Evolutionary conservation across 2,113 vertebrate genomes (phyloP).

Genomic region (Tragelaphus scriptus): DNA sequence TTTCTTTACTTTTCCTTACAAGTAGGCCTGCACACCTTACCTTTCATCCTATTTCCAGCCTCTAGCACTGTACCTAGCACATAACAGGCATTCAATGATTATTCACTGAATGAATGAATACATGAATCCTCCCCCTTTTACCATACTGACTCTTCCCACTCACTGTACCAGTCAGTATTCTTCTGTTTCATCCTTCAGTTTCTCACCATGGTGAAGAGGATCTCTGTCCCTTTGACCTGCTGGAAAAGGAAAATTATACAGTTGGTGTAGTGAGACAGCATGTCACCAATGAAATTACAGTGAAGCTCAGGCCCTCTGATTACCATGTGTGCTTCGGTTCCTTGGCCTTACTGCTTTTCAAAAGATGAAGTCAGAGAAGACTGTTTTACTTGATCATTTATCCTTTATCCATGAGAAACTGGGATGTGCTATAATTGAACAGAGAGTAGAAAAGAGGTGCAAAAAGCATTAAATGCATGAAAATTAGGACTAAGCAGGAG

Average conservation of each 20-base stretch:
- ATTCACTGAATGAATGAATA: neutral
- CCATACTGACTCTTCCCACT: neutral
- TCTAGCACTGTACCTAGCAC: neutral
- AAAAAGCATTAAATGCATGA: neutral
- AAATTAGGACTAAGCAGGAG: neutral
- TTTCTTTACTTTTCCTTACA: neutral
- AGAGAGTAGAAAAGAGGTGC: neutral
- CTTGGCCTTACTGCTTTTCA: neutral
- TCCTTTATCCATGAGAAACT: neutral
- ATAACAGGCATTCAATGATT: neutral
- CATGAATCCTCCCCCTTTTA: neutral
- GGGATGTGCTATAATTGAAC: neutral
- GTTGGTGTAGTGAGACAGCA: neutral
- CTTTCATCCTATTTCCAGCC: neutral
- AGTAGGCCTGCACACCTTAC: neutral
- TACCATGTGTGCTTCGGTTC: rapidly evolving
- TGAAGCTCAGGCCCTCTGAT: neutral
- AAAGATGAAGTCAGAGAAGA: neutral
- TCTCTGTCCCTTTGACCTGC: neutral
- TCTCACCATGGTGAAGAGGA: neutral
- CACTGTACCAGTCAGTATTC: neutral
- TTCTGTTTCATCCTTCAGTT: neutral
- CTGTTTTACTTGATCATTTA: neutral
- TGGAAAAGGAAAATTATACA: neutral
- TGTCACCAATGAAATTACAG: neutral